phyloP scores from a whole-genome alignment of 2,113 vertebrate species.

The Sus scrofa region T2T-Sscrofa CM000824.6:131008001-131008500 shows the following conservation, averaged over 20 bases:
- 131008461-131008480: not conserved
- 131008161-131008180: slow-evolving; percentile 85
- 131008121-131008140: slow-evolving; percentile 90
- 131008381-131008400: not conserved
- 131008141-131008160: slow-evolving; percentile 90
- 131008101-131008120: not conserved
- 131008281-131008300: slow-evolving; percentile 91
- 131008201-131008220: slow-evolving; percentile 87
- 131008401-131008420: not conserved
- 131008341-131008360: slow-evolving; percentile 11
- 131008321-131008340: not conserved
- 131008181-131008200: slow-evolving; percentile 90
- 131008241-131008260: slow-evolving; percentile 88
- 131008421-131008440: not conserved
- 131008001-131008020: not conserved
- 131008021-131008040: not conserved
- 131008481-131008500: not conserved
- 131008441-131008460: no score
- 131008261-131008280: slow-evolving; percentile 92
- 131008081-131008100: not conserved
- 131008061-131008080: not conserved
- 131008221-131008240: slow-evolving; percentile 90
- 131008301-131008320: slow-evolving; percentile 83
- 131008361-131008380: slow-evolving; percentile 34
- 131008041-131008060: not conserved